Conservation (phyloP, 2,888 invertebrate species). For the Eilema griseolum region DNA sequence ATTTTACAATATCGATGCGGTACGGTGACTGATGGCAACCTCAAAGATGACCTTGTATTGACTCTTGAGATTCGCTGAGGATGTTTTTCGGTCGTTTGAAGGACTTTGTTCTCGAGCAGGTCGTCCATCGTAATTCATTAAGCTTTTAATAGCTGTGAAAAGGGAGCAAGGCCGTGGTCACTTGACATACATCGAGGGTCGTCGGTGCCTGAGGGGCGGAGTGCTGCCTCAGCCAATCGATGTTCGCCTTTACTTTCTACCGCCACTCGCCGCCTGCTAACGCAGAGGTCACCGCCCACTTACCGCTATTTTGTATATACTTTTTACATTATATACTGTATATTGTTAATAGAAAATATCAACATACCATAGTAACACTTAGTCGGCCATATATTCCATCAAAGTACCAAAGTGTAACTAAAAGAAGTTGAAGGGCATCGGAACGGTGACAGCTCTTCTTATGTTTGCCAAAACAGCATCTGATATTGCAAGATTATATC, state of each 20-base stretch:
- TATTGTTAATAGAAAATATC: conserved; percentile 23
- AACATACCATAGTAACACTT: background rate
- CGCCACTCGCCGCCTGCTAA: conserved; percentile 62
- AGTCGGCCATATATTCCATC: conserved; percentile 2
- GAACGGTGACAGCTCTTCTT: background rate
- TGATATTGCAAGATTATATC: background rate
- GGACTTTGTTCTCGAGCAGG: conserved; percentile 66
- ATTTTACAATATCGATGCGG: conserved; percentile 21
- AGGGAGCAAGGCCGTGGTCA: conserved; percentile 82
- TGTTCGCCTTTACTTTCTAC: conserved; percentile 66
- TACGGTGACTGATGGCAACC: conserved; percentile 30
- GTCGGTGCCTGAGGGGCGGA: conserved; percentile 74
- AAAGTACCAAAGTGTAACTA: background rate
- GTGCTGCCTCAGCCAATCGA: conserved; percentile 84
- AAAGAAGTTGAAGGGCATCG: background rate
- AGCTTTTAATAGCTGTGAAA: conserved; percentile 82
- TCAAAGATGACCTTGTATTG: conserved; percentile 47
- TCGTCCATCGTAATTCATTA: conserved; percentile 81
- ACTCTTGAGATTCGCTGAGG: conserved; percentile 47
- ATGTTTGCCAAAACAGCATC: background rate
- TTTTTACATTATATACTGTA: conserved; percentile 33
- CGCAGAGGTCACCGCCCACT: conserved; percentile 74
- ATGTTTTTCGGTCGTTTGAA: conserved; percentile 64
- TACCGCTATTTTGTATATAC: conserved; percentile 49
- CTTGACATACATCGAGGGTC: conserved; percentile 82